phyloP scores from a whole-genome alignment of 2,888 invertebrate genomes.

The Drosophila aldrichi region DNA sequence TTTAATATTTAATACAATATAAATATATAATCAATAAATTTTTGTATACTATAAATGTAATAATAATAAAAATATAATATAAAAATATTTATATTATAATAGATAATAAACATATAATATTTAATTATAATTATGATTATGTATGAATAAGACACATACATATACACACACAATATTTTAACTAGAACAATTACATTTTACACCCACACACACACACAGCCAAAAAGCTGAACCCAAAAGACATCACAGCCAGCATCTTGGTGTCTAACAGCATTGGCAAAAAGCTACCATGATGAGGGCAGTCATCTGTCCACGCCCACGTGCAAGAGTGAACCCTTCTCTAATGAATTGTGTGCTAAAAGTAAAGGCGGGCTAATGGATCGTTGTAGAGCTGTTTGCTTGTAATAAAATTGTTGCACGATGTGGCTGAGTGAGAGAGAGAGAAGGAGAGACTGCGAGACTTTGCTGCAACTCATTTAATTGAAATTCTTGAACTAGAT shows the following conservation, averaged over 20 bases:
- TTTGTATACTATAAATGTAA: too few relatives aligned
- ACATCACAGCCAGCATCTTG: neutral
- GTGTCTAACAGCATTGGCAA: neutral
- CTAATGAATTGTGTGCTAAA: constrained; percentile 10
- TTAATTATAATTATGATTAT: too few relatives aligned
- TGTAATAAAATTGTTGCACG: neutral
- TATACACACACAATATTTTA: neutral
- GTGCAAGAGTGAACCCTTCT: neutral
- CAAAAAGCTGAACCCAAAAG: too few relatives aligned
- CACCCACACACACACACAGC: neutral
- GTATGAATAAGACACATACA: too few relatives aligned
- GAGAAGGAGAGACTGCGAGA: neutral
- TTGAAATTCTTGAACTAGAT: constrained; percentile 57
- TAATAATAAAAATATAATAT: too few relatives aligned
- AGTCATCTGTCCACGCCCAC: constrained; percentile 1
- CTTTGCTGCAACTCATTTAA: constrained; percentile 11
- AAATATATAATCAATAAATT: too few relatives aligned
- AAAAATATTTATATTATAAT: too few relatives aligned
- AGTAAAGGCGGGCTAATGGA: constrained; percentile 1
- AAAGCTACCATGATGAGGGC: neutral
- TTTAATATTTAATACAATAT: too few relatives aligned
- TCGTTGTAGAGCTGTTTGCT: neutral
- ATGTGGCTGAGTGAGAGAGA: neutral
- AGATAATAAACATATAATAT: too few relatives aligned
- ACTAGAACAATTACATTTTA: neutral